Evolutionary conservation across 2,113 vertebrate species (phyloP), one percentile per base, ranked within the genome.

Genomic region (Nycticebus coucang): DNA sequence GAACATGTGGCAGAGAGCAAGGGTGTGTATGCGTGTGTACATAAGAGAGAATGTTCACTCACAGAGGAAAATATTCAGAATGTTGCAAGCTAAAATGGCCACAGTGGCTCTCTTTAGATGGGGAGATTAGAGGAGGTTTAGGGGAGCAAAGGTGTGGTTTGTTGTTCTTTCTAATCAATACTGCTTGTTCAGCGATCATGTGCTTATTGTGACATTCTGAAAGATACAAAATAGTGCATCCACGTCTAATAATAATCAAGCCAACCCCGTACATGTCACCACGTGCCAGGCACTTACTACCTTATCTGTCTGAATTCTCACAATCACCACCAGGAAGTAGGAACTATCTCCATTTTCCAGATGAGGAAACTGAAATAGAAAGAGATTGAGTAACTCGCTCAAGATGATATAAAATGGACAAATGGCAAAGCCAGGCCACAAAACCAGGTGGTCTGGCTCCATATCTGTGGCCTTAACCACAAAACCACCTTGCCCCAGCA

Each of bases 311-410:
- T 4, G 33, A 50, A 66, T 64, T 72, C n/a, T 88, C 37, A 55
- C 26, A 41, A 28, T 35, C 64, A 45, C 30, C 60, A 4, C 66
- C 8, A 37, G 13, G 4, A 68, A 5, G 18, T 8, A 60, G 17
- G 5, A 14, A n/a, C 22, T 55, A 5, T 30, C 7, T 18, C 68
- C 50, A 26, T 64, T 94, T 93, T 82, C 68, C 80, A 79, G 62
- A 17, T 15, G 59, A 75, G 30, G 26, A 97, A 89, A 89, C 64
- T 15, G 41, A 93, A 89, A 79, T 53, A 87, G 50, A 26, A 14
- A 60, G 18, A 35, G 10, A 3, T 26, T 28, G 84, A 59, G 19
- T 33, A 5, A 53, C 18, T 60, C 30, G 45, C 21, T 50, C 53
- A 14, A 64, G 37, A n/a, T 60, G 50, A 62, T 7, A 7, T 4